Base-by-base conservation (phyloP, 2,797 vertebrate species). In the Cossypha heuglini region DNA sequence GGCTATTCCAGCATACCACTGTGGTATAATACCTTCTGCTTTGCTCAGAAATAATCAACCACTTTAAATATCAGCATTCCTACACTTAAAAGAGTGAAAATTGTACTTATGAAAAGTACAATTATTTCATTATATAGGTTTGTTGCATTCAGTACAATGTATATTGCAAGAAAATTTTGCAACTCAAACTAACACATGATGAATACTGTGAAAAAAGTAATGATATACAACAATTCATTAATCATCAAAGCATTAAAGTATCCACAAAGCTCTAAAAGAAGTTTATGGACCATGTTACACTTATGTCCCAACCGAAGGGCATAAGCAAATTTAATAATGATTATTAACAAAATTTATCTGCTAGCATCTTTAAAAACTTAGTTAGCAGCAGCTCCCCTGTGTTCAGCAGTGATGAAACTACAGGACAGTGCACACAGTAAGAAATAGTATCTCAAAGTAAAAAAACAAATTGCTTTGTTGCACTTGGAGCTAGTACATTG, bases 291-390 rank as follows among this genome's bases (percentile, higher is more conserved):
- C 66, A 69, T 57, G 43, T 51, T 63, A 83, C 17, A 49, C 73
- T 64, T 92, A 64, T 6, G 48, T 86, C 66, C 62, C 85, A 77
- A 55, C 13, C 5, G 16, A 91, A 94, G 55, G 62, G 54, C 81
- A 91, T 37, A 92, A 76, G 61, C 45, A 95, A 84, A 86, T 88
- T 80, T 73, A 90, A 90, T 35, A 91, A 31, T 38, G 43, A 86
- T 86, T 89, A 90, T 77, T 66, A 94, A 73, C 40, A 90, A 94
- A 93, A 90, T 16, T 38, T 18, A 78, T 86, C 46, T 72, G 61
- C 67, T 29, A 28, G 40, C 17, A 2, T 73, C 76, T 80, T 73
- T 20, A 72, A 88, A 96, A 91, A 94, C 42, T 88, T 88, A 33
- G 37, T 58, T 75, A 38, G 37, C 37, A 89, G 79, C 13, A 88